A percentile compares a stretch with the other conserved stretches of the same genome.
These are phyloP conservation scores for Cenopis cana DNA, from an alignment of 2,888 invertebrate genomes.

Conservation along the genomic window DNA sequence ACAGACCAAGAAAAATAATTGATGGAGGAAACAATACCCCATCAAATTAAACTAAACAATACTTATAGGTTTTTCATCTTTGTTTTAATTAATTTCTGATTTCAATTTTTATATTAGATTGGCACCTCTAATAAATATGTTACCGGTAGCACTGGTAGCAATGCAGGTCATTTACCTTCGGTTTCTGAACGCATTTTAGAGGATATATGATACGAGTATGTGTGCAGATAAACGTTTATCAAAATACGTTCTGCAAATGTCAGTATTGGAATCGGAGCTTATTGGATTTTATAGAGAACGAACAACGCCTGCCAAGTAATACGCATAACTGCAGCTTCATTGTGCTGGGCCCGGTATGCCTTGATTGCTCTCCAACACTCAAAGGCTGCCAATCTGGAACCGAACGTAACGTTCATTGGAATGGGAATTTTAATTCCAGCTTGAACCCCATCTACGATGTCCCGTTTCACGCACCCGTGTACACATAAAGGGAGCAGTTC, in stretches of 20 bases:
- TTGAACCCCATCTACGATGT: constrained; percentile 14
- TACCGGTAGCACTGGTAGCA: too few species aligned
- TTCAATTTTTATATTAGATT: too few species aligned
- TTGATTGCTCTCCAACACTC: constrained; percentile 14
- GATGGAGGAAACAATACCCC: too few species aligned
- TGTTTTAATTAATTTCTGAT: too few species aligned
- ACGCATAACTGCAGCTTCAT: neutral
- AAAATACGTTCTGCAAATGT: neutral
- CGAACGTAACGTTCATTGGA: constrained; percentile 10
- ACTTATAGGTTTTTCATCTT: too few species aligned
- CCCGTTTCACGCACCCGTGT: constrained; percentile 22
- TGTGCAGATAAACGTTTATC: neutral
- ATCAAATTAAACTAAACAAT: too few species aligned
- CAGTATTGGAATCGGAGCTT: neutral
- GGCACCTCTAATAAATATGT: too few species aligned
- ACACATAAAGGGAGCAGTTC: neutral
- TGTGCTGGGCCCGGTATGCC: neutral
- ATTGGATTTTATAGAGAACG: neutral
- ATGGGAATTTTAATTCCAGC: constrained; percentile 23
- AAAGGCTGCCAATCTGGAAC: constrained; percentile 24
- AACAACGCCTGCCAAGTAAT: neutral
- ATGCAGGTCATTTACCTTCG: too few species aligned
- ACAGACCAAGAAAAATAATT: too few species aligned
- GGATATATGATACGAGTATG: too few species aligned
- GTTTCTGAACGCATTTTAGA: too few species aligned